Percentiles rank a stretch among this genome's conserved stretches.
Conservation (phyloP, 2,113 vertebrate species). For the Anarrhichthys ocellatus region DNA sequence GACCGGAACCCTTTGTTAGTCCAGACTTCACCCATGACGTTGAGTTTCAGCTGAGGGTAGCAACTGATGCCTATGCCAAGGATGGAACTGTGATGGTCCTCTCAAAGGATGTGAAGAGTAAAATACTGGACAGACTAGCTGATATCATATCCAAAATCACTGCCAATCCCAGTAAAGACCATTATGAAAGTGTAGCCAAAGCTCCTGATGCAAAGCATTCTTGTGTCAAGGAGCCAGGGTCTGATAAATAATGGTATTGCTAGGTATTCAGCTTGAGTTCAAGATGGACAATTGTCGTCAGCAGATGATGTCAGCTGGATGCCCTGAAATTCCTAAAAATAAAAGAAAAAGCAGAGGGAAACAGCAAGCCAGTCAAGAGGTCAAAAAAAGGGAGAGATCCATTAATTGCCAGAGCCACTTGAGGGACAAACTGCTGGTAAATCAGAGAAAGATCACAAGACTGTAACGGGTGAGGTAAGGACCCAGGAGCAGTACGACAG, state of each 20-base stretch:
- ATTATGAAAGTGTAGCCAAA: not conserved
- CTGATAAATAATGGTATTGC: not conserved
- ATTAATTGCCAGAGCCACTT: not conserved
- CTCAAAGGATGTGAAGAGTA: not conserved
- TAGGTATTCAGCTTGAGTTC: not conserved
- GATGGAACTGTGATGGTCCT: not conserved
- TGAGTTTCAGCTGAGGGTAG: not conserved
- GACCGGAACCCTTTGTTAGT: not conserved
- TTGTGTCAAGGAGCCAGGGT: not conserved
- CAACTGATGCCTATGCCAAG: not conserved
- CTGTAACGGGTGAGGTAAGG: not conserved
- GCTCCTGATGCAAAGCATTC: not conserved
- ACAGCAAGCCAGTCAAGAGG: not conserved
- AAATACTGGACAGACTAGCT: not conserved
- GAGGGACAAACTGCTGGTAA: not conserved
- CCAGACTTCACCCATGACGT: not conserved
- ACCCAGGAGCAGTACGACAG: too few relatives aligned
- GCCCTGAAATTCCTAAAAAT: not conserved
- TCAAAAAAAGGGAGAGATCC: not conserved
- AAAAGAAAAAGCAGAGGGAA: not conserved
- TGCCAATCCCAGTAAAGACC: not conserved
- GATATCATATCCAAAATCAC: conserved; percentile 2
- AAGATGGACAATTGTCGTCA: not conserved
- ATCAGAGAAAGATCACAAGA: not conserved
- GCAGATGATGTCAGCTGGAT: not conserved